These are phyloP conservation scores for Rhynchotus rufescens DNA, from an alignment of 2,797 vertebrate species.

Conservation along the genomic window DNA sequence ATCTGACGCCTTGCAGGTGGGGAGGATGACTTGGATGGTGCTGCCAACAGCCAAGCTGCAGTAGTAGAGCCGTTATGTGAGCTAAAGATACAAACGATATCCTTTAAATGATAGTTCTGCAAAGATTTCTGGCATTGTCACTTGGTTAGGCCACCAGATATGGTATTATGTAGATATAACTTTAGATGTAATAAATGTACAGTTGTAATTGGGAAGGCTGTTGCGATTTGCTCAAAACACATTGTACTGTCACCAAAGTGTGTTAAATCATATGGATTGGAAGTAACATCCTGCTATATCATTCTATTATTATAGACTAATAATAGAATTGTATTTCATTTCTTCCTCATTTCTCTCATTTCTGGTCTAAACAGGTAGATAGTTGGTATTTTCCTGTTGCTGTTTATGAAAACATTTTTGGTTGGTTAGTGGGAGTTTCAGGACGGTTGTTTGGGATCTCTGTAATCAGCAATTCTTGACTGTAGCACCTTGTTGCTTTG, in stretches of 20 bases:
- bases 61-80: not conserved
- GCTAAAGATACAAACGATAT: too few species aligned
- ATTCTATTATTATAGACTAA: too few species aligned
- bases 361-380: too few species aligned
- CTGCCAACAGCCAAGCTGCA: not conserved
- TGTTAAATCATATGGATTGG: not conserved
- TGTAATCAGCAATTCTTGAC: not conserved
- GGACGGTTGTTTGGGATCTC: not conserved
- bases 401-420: fast-evolving
- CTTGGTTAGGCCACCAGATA: not conserved
- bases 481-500: not conserved
- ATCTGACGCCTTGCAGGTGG: fast-evolving
- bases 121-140: fast-evolving
- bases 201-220: too few species aligned
- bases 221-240: not conserved
- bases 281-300: too few species aligned
- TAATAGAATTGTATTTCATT: too few species aligned
- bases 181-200: too few species aligned
- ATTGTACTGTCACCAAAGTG: not conserved
- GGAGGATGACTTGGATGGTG: too few species aligned
- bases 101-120: not conserved
- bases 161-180: too few species aligned
- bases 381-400: not conserved
- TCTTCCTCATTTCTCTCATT: too few species aligned
- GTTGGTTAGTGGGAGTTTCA: not conserved